Conservation (phyloP, 2,113 vertebrate genomes). For the Crotalus horridus region DNA sequence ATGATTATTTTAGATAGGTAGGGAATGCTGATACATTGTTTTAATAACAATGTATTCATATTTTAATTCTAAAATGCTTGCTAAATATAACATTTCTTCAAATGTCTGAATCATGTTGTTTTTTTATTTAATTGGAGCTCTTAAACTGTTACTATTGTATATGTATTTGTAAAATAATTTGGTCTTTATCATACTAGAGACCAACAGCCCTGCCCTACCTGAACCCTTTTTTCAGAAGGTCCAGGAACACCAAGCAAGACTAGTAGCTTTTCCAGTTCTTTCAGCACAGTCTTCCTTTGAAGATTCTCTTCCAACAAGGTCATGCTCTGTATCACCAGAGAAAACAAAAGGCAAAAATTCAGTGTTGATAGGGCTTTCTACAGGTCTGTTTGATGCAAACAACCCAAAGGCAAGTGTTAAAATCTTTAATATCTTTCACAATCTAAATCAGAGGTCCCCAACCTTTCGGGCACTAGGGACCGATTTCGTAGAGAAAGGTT, state of each 20-base stretch:
- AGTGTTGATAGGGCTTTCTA: slow-evolving; percentile 89
- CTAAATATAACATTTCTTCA: neutral
- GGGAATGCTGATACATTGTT: neutral
- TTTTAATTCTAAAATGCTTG: neutral
- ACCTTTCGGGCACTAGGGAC: too few species aligned
- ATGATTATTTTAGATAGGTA: neutral
- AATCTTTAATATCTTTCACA: neutral
- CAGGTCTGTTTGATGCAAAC: slow-evolving; percentile 92
- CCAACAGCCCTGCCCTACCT: slow-evolving; percentile 45
- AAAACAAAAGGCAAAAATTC: slow-evolving; percentile 78
- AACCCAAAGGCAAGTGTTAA: slow-evolving; percentile 87
- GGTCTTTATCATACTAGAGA: slow-evolving; percentile 42
- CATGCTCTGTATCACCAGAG: slow-evolving; percentile 85
- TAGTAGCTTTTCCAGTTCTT: slow-evolving; percentile 70
- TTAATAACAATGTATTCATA: neutral
- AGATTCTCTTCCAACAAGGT: slow-evolving; percentile 78
- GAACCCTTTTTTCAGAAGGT: slow-evolving; percentile 83
- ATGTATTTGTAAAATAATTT: slow-evolving; percentile 34
- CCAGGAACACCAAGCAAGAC: slow-evolving; percentile 68
- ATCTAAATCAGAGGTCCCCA: too few species aligned
- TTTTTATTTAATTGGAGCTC: neutral
- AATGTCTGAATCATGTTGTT: neutral
- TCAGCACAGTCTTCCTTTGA: slow-evolving; percentile 86
- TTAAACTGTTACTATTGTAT: neutral
- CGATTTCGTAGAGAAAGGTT: too few species aligned